These are phyloP conservation scores for Caenorhabditis japonica DNA, from an alignment of 2,888 invertebrate genomes.

Conservation along the genomic window DNA sequence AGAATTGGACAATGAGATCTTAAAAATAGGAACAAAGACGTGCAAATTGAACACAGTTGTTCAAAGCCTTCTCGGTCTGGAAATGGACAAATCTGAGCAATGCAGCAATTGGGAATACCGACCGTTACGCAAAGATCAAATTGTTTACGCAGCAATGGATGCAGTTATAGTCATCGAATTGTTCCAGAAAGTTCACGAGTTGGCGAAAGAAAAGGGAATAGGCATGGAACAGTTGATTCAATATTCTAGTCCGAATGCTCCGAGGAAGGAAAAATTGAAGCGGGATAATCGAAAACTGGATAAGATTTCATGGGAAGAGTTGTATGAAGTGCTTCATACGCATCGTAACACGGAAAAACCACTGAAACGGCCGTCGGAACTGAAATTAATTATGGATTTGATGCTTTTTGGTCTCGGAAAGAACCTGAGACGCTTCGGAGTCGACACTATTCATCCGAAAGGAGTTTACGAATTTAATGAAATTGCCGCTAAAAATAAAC, in stretches of 20 bases:
- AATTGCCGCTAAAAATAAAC: neutral
- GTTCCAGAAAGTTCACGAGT: slow-evolving; percentile 4
- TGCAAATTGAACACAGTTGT: slow-evolving; percentile 41
- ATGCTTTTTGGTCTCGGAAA: slow-evolving; percentile 11
- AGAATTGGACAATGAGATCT: slow-evolving; percentile 24
- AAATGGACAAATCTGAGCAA: slow-evolving; percentile 58
- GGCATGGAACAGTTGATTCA: slow-evolving; percentile 2
- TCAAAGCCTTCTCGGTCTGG: slow-evolving; percentile 20
- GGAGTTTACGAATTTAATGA: neutral
- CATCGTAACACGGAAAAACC: slow-evolving; percentile 10
- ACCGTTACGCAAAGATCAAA: slow-evolving; percentile 52
- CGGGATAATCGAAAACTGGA: neutral
- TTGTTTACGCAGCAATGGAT: slow-evolving; percentile 60
- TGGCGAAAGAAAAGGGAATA: neutral
- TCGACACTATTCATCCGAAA: slow-evolving; percentile 8
- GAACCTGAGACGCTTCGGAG: slow-evolving; percentile 11
- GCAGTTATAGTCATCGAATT: slow-evolving; percentile 43
- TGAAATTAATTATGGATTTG: slow-evolving; percentile 8
- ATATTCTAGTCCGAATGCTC: neutral
- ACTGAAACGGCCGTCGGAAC: slow-evolving; percentile 3
- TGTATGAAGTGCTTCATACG: slow-evolving; percentile 2
- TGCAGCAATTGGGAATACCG: slow-evolving; percentile 52
- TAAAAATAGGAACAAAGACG: slow-evolving; percentile 28
- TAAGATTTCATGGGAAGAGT: slow-evolving; percentile 6
- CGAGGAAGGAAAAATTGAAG: neutral